Base-by-base conservation (phyloP, 2,113 vertebrate genomes). In the Prunella fulvescens region DNA sequence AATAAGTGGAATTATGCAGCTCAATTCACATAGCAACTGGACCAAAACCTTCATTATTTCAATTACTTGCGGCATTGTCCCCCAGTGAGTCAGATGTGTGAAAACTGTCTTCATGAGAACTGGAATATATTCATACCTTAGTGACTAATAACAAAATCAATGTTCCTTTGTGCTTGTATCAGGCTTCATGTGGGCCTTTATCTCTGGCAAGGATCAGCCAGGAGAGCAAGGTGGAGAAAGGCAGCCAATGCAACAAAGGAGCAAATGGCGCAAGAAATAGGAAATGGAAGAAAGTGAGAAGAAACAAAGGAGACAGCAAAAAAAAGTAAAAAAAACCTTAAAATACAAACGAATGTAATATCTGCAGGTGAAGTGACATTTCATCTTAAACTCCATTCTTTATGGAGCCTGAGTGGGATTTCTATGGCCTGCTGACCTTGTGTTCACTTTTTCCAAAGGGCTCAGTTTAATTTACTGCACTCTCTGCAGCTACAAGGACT, bases 31-130 rank as follows among this genome's bases (percentile, higher is more conserved):
- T 19, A 77, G 48, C 33, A 81, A 65, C 44, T 83, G 73, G 57
- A 90, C 85, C 92, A 95, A 90, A 92, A 77, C n/a, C 18, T 70
- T 95, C 88, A 81, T 93, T 96, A 94, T 96, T 95, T 93, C 86
- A 86, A 87, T 73, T 85, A 72, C 67, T 69, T 50, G 47, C 86
- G 92, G 48, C 29, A 54, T 81, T 13, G 3, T 64, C 42, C 87
- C 78, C 57, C 57, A n/a, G 64, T 45, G 65, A 64, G 39, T 58
- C 19, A 39, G 70, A 86, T 35, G 69, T 86, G 53, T 92, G 88
- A 96, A 95, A 97, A 83, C 50, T 37, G 47, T 57, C 66, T 86
- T 87, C 69, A 45, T 81, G 79, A 90, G 66, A 90, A 73, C 44
- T 25, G 86, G 31, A 83, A 81, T 88, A 40, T 74, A 39, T 65